Evolutionary conservation across 2,113 vertebrate genomes (phyloP), one percentile per base, ranked within the genome.

Genomic region (Nymphicus hollandicus): DNA sequence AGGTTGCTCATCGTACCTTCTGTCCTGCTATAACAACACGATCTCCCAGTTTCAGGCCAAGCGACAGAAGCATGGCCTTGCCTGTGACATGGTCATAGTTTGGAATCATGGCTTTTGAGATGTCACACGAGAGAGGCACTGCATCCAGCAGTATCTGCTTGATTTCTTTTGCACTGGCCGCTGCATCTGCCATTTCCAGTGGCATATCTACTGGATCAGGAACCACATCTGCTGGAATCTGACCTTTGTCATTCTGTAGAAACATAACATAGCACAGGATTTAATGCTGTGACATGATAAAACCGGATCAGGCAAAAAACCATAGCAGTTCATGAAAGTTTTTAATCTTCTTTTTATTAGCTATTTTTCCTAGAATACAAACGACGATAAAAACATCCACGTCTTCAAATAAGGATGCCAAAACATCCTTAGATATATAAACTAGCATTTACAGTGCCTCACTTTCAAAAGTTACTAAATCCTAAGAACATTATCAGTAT

Each of bases 171-270:
- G 99, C 99, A 31, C 98, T 97, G 2, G 98, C 98, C 0, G 99
- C 99, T 1, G 99, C 99, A 13, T 99, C 99, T 4, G 99, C 98
- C 99, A 99, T 99, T 87, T 99, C 99, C 88, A 99, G 85, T 0
- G 99, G 98, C 99, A 99, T 99, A 83, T 99, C 99, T 9, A 99
- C 97, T 0, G 99, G 99, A 88, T 99, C 99, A 4, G 99, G 99
- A 41, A 99, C 99, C 68, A 99, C 99, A 13, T 99, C 99, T 5
- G 97, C 98, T 2, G 99, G 99, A 81, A 98, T 98, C 96, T 99
- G 99, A 11, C 99, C 99, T 94, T 97, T 99, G 86, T 99, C 99
- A 41, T 99, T 99, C 99, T 99, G 86, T 7, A 53, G 49, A 78
- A 91, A 86, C 24, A 41, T 7, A 95, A 53, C 18, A 81, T 1